A percentile compares a stretch with the other conserved stretches of the same genome.
These are phyloP conservation scores for Seriola dumerili DNA, from an alignment of 2,113 vertebrate genomes.

Conservation along the genomic window DNA sequence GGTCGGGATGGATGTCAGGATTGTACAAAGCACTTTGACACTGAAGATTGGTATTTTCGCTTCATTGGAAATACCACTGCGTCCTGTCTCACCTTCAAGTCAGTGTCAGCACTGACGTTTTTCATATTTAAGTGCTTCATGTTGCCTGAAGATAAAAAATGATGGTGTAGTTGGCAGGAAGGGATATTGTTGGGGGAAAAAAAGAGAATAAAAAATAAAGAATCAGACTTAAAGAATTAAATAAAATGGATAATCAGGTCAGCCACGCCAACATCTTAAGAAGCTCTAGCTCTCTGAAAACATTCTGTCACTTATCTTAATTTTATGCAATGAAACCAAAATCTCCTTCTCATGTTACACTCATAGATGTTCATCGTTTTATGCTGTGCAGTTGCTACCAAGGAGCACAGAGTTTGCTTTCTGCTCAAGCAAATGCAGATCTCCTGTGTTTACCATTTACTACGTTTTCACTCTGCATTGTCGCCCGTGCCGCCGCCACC, in stretches of 20 bases:
- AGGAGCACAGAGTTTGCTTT: conserved; percentile 46
- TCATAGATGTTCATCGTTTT: conserved; percentile 33
- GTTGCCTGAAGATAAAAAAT: no score
- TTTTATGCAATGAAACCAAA: not conserved
- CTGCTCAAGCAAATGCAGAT: conserved; percentile 42
- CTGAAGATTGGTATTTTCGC: no score
- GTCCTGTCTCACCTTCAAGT: no score
- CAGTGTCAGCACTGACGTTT: no score
- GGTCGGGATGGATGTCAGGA: no score
- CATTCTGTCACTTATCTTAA: conserved; percentile 11
- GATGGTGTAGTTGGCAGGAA: no score
- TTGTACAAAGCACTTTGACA: no score
- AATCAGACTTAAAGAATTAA: no score
- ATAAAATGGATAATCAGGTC: not conserved
- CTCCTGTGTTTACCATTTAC: conserved; percentile 30
- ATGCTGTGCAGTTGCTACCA: conserved; percentile 2
- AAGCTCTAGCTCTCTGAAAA: not conserved
- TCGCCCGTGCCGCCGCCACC: not conserved
- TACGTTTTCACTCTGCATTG: conserved; percentile 31
- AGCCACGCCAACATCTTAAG: not conserved
- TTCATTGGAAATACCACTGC: no score
- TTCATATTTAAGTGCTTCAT: no score
- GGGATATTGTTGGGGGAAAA: no score
- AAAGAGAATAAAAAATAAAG: no score
- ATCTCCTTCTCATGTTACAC: conserved; percentile 19